A percentile compares a stretch with the other conserved stretches of the same genome.
phyloP scores from a whole-genome alignment of 1,140 invertebrate genomes.

The Heliconius melpomene region DNA sequence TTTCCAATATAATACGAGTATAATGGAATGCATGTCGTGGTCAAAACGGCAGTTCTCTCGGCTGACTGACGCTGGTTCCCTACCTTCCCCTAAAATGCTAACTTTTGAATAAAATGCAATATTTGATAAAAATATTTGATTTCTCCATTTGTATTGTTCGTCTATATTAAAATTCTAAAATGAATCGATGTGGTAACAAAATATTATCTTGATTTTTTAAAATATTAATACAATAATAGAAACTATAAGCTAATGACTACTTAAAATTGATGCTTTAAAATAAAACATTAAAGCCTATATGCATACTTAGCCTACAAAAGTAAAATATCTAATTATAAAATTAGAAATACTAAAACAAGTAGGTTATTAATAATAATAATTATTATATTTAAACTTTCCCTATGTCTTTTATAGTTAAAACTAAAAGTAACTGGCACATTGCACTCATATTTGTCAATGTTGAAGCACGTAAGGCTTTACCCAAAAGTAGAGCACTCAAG shows the following conservation, averaged over 20 bases:
- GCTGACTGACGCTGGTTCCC: conserved; percentile 11
- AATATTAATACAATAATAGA: too few relatives aligned
- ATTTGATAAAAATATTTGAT: background rate
- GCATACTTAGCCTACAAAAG: too few relatives aligned
- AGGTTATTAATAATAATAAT: too few relatives aligned
- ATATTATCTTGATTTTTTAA: too few relatives aligned
- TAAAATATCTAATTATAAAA: too few relatives aligned
- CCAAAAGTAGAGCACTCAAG: conserved; percentile 28
- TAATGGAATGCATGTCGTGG: conserved; percentile 6
- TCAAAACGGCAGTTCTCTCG: conserved; percentile 26
- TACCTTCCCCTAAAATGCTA: background rate
- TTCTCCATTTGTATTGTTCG: too few relatives aligned
- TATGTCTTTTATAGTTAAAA: background rate
- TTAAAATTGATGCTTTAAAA: too few relatives aligned
- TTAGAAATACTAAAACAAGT: too few relatives aligned
- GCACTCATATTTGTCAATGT: conserved; percentile 16
- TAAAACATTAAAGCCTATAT: too few relatives aligned
- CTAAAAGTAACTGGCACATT: conserved; percentile 13
- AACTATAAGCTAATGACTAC: too few relatives aligned
- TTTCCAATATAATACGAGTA: conserved; percentile 6
- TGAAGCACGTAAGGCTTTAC: conserved; percentile 19
- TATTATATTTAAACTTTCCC: background rate
- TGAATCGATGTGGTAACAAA: too few relatives aligned
- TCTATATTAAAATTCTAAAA: too few relatives aligned
- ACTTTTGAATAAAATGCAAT: background rate